Conservation (phyloP, 2,797 vertebrate species). For the Pipistrellus kuhlii region DNA sequence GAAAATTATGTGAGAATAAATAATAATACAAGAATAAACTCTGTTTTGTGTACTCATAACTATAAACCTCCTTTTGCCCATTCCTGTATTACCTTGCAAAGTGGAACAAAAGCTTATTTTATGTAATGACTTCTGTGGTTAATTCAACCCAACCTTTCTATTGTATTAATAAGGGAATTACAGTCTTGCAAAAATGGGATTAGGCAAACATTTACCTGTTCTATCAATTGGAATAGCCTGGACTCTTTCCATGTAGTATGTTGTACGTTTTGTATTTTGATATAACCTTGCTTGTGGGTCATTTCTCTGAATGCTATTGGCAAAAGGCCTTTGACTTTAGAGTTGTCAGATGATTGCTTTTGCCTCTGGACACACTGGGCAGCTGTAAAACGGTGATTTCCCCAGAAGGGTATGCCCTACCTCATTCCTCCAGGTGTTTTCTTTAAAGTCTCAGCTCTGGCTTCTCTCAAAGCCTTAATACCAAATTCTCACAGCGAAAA, state of each 20-base stretch:
- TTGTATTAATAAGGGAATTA: conserved; percentile 9
- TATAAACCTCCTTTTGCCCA: not conserved
- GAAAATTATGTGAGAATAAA: not conserved
- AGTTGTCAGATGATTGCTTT: conserved; percentile 34
- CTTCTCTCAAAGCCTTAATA: not conserved
- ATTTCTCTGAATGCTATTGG: not conserved
- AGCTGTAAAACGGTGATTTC: not conserved
- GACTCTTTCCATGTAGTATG: not conserved
- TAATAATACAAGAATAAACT: not conserved
- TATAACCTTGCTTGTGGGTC: not conserved
- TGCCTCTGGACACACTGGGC: not conserved
- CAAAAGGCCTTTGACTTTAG: conserved; percentile 4
- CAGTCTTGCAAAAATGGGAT: not conserved
- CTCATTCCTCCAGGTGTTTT: not conserved
- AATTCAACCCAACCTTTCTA: not conserved
- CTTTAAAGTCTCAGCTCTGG: not conserved
- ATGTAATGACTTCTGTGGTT: not conserved
- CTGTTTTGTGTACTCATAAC: not conserved
- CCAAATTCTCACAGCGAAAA: not conserved
- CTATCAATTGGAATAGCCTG: not conserved
- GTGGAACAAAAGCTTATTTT: conserved; percentile 11
- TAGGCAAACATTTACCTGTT: not conserved
- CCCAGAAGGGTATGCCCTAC: not conserved
- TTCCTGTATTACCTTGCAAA: not conserved
- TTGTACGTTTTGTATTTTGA: conserved; percentile 3